Base-by-base conservation (phyloP, 1,140 invertebrate species). In the Zaprionus capensis region DNA sequence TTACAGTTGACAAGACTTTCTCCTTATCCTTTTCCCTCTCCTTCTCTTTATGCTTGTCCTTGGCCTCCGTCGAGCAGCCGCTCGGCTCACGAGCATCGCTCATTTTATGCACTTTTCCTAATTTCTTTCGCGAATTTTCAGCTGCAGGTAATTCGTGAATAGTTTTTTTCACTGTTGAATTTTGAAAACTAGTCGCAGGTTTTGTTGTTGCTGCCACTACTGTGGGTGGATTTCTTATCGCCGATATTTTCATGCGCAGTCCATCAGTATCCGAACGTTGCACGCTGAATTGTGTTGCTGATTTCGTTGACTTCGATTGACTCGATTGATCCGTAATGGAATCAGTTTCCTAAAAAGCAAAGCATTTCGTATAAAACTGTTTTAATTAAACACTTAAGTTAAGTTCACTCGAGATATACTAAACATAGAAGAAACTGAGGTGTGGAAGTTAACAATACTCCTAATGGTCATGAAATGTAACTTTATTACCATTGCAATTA, bases 241-340 rank as follows among this genome's bases (percentile, higher is more conserved):
- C 91, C 28, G 91, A 92, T 68, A 92, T 92, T 91, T 80, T 92
- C 91, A 92, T 92, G 57, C 91, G 91, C 51, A 92, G 71, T 53
- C 91, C 91, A 79, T 81, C 91, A 31, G 80, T 82, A 64, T 92
- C 91, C 56, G 91, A 88, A 80, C 91, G 87, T 72, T 92, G 91
- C 61, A 92, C 91, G 71, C 91, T 92, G 34, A 92, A 92, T 76
- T 92, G 91, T 64, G 91, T 92, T 77, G 91, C 82, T 74, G 84
- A 90, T 78, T 90, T 88, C 49, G 78, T 84, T 53, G 83, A 87
- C 81, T 87, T 88, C 66, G 83, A 82, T 62, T 84, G 82, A 74
- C 87, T 91, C 56, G 90, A 91, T 62, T 91, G 90, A 78, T 90
- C 91, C 72, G 91, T 91, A 74, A 87, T 80, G 51, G 85, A 81